Conservation (phyloP, 2,113 vertebrate species). For the Poeciliopsis prolifica region DNA sequence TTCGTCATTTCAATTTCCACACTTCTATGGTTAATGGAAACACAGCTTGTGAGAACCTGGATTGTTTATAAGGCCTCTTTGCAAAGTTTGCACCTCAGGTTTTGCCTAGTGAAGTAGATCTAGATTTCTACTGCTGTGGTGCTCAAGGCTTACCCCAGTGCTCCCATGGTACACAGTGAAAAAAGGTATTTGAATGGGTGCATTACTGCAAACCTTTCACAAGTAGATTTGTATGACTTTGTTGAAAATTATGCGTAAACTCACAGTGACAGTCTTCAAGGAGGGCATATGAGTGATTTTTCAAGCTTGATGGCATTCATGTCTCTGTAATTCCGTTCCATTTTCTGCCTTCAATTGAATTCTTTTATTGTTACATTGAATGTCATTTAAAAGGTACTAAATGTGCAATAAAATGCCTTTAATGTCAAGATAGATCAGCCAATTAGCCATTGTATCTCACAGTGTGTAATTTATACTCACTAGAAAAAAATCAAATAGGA, state of each 20-base stretch:
- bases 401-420: constrained; percentile 62
- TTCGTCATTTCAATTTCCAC: too few relatives aligned
- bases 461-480: constrained; percentile 55
- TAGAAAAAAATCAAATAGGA: constrained; percentile 61
- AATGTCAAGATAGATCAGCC: constrained; percentile 63
- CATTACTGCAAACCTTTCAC: constrained; percentile 9
- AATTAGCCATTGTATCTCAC: constrained; percentile 67
- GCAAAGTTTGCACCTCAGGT: too few relatives aligned
- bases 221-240: constrained; percentile 31
- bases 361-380: constrained; percentile 61
- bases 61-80: too few relatives aligned
- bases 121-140: too few relatives aligned
- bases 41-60: too few relatives aligned
- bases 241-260: constrained; percentile 43
- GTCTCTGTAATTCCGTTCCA: constrained; percentile 39
- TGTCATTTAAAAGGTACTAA: constrained; percentile 60
- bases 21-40: too few relatives aligned
- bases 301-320: constrained; percentile 45
- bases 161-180: too few relatives aligned
- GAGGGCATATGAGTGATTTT: constrained; percentile 21
- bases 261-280: constrained; percentile 38
- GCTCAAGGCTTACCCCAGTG: too few relatives aligned
- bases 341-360: constrained; percentile 55
- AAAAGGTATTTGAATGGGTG: not conserved
- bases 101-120: too few relatives aligned